Conservation (phyloP, 2,113 vertebrate species). For the Symphodus melops region DNA sequence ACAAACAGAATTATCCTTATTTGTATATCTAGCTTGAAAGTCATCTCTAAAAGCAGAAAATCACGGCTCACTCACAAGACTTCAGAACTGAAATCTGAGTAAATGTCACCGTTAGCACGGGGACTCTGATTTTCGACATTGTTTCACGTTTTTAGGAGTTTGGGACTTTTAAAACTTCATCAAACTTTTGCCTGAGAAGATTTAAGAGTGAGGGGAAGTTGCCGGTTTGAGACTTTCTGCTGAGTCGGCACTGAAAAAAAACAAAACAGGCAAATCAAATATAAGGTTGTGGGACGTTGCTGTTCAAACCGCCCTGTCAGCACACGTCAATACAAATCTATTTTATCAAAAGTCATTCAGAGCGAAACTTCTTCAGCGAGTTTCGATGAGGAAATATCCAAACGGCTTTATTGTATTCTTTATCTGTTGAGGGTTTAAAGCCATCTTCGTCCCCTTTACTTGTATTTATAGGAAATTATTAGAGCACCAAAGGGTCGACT, state of each 20-base stretch:
- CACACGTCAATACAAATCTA: conserved; percentile 63
- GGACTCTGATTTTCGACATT: too few relatives aligned
- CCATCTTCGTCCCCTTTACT: conserved; percentile 9
- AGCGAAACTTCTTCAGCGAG: conserved; percentile 44
- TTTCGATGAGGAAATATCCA: conserved; percentile 33
- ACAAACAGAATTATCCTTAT: too few relatives aligned
- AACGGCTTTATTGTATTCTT: conserved; percentile 6
- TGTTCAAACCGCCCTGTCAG: conserved; percentile 49
- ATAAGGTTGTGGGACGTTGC: conserved; percentile 3
- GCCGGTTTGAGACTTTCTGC: conserved; percentile 16
- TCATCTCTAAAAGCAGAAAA: too few relatives aligned
- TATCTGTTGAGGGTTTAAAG: conserved; percentile 28
- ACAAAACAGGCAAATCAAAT: conserved; percentile 17
- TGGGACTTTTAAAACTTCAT: conserved; percentile 19
- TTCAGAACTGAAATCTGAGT: too few relatives aligned
- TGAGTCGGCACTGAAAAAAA: conserved; percentile 50
- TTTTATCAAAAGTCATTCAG: conserved; percentile 30
- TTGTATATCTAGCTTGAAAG: too few relatives aligned
- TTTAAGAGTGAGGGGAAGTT: conserved; percentile 10
- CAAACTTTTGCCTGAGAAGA: conserved; percentile 44
- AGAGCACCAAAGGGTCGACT: conserved; percentile 23
- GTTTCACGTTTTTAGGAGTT: too few relatives aligned
- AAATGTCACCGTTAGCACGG: too few relatives aligned
- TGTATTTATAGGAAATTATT: background rate
- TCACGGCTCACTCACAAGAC: too few relatives aligned